Conservation (phyloP, 2,113 vertebrate genomes). For the Calypte anna region DNA sequence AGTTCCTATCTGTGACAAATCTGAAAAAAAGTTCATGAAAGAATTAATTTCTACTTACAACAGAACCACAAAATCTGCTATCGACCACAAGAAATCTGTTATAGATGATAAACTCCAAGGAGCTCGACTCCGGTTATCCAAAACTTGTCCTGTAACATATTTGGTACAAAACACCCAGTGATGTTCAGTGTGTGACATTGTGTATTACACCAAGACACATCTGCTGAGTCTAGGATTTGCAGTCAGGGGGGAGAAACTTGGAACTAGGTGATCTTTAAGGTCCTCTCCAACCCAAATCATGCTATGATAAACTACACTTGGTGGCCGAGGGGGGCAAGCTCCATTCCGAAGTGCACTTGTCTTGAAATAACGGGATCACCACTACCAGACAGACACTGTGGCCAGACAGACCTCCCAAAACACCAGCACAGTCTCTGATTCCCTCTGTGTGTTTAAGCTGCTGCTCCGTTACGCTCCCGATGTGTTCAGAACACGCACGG, state of each 20-base stretch:
- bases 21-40: background rate
- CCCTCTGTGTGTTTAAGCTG: fast-evolving
- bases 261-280: too few species aligned
- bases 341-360: background rate
- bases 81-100: conserved; percentile 92
- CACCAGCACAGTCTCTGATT: fast-evolving
- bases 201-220: fast-evolving
- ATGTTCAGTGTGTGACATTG: background rate
- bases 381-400: fast-evolving
- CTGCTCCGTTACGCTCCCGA: background rate
- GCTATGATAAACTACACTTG: too few species aligned
- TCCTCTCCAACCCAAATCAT: too few species aligned
- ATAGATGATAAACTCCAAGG: conserved; percentile 91
- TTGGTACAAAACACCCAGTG: background rate
- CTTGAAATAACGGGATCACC: fast-evolving
- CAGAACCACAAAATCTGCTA: conserved; percentile 89
- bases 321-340: fast-evolving
- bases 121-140: conserved; percentile 88
- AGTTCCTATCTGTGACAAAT: background rate
- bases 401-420: background rate
- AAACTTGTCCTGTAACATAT: conserved; percentile 85
- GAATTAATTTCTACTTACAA: conserved; percentile 84
- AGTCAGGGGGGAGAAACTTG: background rate
- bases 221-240: fast-evolving
- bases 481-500: fast-evolving